Conservation (phyloP, 2,113 vertebrate species). For the Tinamus guttatus region DNA sequence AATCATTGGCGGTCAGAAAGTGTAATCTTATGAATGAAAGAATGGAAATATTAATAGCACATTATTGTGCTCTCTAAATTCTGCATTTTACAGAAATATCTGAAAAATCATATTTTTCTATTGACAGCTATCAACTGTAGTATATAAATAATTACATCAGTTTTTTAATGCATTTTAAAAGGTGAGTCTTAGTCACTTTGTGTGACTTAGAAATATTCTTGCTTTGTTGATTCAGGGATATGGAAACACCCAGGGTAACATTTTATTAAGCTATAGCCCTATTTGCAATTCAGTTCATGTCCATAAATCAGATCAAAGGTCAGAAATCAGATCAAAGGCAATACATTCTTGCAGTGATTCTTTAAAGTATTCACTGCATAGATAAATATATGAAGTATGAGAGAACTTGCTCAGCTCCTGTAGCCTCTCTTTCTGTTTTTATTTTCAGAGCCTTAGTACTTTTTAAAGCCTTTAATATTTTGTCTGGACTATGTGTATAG, state of each 20-base stretch:
- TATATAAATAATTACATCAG: background rate
- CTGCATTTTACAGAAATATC: background rate
- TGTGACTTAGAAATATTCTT: background rate
- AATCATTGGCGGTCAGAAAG: background rate
- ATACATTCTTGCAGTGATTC: background rate
- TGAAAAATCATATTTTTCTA: background rate
- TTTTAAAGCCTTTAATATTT: background rate
- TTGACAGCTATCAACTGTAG: background rate
- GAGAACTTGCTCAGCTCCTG: background rate
- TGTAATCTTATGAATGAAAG: background rate
- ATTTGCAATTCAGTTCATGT: background rate
- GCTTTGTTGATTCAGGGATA: background rate
- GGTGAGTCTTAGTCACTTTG: background rate
- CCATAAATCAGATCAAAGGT: background rate
- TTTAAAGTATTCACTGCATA: background rate
- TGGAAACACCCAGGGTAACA: background rate
- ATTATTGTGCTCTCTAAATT: background rate
- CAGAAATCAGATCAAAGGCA: background rate
- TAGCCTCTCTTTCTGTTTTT: background rate
- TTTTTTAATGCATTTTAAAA: background rate
- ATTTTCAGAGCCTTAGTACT: background rate
- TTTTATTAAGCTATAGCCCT: background rate
- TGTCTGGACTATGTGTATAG: background rate
- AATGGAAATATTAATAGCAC: rapidly evolving
- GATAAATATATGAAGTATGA: background rate